phyloP scores from a whole-genome alignment of 30 jellyfish, hydroid and myxozoan species.

The Aurelia coerulea region DNA sequence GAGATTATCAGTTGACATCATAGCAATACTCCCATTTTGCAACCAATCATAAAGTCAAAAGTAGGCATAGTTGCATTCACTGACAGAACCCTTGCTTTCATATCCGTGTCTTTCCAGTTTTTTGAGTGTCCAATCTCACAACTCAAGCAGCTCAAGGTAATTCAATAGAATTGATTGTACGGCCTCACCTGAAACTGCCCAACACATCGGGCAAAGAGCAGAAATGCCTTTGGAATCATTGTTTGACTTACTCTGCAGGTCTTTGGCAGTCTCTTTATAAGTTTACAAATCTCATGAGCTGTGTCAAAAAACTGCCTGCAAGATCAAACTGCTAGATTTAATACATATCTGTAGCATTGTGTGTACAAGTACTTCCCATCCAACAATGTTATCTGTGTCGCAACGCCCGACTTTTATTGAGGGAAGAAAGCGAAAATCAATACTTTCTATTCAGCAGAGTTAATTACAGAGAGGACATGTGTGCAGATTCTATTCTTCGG shows the following conservation, averaged over 20 bases:
- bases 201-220: constrained; percentile 45
- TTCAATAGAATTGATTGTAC: constrained; percentile 21
- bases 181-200: constrained; percentile 61
- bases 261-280: constrained; percentile 3
- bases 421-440: constrained; percentile 2
- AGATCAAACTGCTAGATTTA: constrained; percentile 19
- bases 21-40: background rate
- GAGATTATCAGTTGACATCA: background rate
- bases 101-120: constrained; percentile 31
- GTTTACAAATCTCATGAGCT: constrained; percentile 17
- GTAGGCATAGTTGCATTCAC: constrained; percentile 20
- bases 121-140: constrained; percentile 35
- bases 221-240: constrained; percentile 32
- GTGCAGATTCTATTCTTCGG: background rate
- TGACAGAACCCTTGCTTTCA: constrained; percentile 42
- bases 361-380: constrained; percentile 13
- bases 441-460: constrained; percentile 17
- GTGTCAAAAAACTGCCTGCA: constrained; percentile 9
- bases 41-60: background rate
- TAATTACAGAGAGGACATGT: constrained; percentile 18
- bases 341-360: constrained; percentile 24
- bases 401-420: constrained; percentile 23
- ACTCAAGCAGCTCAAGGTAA: constrained; percentile 29
- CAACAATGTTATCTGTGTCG: background rate
- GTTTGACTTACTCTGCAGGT: constrained; percentile 1